These are phyloP conservation scores for Pseudobourletiella spinata DNA, from an alignment of 1,140 invertebrate genomes.

Conservation along the genomic window DNA sequence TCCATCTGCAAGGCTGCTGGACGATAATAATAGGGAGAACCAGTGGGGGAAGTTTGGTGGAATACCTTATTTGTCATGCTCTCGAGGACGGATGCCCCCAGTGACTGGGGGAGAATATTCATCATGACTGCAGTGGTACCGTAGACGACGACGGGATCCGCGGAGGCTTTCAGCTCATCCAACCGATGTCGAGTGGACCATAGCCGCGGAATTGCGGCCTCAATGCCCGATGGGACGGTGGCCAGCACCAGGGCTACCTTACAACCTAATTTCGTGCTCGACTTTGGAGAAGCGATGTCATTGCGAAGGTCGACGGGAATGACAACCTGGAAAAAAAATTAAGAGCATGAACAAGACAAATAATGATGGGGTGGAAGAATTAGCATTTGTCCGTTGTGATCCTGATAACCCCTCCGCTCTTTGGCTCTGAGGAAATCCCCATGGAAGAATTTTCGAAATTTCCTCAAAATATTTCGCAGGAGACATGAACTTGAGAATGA, in stretches of 20 bases:
- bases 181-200: conserved; percentile 48
- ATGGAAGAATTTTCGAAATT: too few relatives aligned
- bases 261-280: conserved; percentile 40
- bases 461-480: too few relatives aligned
- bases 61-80: conserved; percentile 33
- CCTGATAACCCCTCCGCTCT: too few relatives aligned
- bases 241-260: conserved; percentile 44
- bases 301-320: conserved; percentile 46
- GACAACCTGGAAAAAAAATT: conserved; percentile 40
- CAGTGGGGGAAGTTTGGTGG: too few relatives aligned
- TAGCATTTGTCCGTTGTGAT: too few relatives aligned
- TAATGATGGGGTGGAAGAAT: too few relatives aligned
- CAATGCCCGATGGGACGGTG: conserved; percentile 46
- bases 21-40: too few relatives aligned
- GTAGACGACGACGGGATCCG: conserved; percentile 48
- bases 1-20: too few relatives aligned
- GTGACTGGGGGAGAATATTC: conserved; percentile 29
- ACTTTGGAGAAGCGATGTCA: conserved; percentile 36
- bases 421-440: too few relatives aligned
- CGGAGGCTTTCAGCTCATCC: conserved; percentile 46
- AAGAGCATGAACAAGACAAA: not conserved
- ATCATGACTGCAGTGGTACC: conserved; percentile 44
- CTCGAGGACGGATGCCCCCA: conserved; percentile 25
- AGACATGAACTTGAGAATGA: too few relatives aligned
- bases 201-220: conserved; percentile 52